Percentiles rank a stretch among this genome's conserved stretches.
Evolutionary conservation across 2,797 vertebrate genomes (phyloP).

Genomic region (Catamblyrhynchus diadema): DNA sequence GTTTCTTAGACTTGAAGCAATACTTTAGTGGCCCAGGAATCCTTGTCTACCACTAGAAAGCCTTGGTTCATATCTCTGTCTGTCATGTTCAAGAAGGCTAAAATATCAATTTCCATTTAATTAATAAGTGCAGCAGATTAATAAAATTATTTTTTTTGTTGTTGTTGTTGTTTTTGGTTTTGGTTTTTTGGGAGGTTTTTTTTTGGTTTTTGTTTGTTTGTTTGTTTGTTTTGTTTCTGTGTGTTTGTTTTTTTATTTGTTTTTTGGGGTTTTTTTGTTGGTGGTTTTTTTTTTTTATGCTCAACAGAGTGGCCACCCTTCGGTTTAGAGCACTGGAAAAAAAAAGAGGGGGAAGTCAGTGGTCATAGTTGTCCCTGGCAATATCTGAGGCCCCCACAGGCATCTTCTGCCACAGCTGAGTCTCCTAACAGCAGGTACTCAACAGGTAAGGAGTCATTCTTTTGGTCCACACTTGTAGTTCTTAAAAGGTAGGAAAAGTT

Average conservation of each 20-base stretch:
- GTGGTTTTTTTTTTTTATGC: neutral
- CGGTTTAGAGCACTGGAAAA: neutral
- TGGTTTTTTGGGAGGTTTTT: no score
- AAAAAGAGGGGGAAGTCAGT: neutral
- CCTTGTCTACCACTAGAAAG: neutral
- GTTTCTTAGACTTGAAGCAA: neutral
- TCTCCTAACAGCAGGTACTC: neutral
- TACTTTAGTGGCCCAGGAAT: neutral
- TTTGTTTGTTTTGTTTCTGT: no score
- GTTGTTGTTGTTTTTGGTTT: no score
- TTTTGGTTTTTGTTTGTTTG: no score
- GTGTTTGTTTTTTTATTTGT: no score
- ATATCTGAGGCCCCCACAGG: neutral
- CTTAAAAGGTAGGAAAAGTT: neutral
- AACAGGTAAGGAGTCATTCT: neutral
- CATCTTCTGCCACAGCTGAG: neutral
- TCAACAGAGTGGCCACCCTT: neutral
- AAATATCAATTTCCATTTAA: neutral
- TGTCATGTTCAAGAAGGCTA: neutral
- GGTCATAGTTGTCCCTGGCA: neutral
- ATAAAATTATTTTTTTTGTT: neutral
- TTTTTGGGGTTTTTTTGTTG: no score
- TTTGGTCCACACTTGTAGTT: neutral
- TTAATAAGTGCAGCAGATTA: neutral
- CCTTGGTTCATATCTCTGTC: neutral